A percentile compares a stretch with the other conserved stretches of the same genome.
phyloP scores from a whole-genome alignment of 1,140 invertebrate species.

The Hypothenemus hampei region DNA sequence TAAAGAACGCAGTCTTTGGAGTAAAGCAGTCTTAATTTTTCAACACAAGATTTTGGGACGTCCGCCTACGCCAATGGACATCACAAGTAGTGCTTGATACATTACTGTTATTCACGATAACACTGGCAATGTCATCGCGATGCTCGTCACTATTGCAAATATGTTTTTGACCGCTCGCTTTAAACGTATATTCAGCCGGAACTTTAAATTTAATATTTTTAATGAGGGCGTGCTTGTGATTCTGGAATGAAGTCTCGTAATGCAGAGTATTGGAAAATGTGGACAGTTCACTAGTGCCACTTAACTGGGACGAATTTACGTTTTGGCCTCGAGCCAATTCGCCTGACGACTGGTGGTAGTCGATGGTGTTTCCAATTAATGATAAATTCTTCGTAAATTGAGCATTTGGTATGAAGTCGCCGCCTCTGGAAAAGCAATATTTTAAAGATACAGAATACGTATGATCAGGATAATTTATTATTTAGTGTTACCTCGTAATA shows the following conservation, averaged over 20 bases:
- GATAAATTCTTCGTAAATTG: constrained; percentile 26
- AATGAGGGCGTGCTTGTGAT: constrained; percentile 40
- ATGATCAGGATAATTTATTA: too few species aligned
- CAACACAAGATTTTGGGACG: constrained; percentile 33
- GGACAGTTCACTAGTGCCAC: not conserved
- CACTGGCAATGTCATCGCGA: constrained; percentile 27
- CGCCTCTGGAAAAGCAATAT: constrained; percentile 24
- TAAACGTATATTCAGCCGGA: constrained; percentile 38
- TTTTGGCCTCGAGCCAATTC: not conserved
- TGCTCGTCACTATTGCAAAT: constrained; percentile 3
- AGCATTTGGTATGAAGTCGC: constrained; percentile 29
- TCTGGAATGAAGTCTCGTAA: constrained; percentile 42
- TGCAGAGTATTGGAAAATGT: constrained; percentile 30
- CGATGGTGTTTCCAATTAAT: not conserved
- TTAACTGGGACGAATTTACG: not conserved
- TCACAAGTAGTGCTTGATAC: constrained; percentile 27
- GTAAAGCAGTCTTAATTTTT: constrained; percentile 26
- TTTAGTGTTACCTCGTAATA: constrained; percentile 37
- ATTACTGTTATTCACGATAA: constrained; percentile 36
- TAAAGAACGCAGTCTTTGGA: constrained; percentile 4
- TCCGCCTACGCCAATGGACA: constrained; percentile 38
- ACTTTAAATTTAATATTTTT: constrained; percentile 47
- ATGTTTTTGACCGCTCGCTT: constrained; percentile 5
- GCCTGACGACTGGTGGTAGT: not conserved
- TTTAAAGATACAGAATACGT: too few species aligned